Base-by-base conservation (phyloP, 2,888 invertebrate species). In the Mesorhabditis belari region DNA sequence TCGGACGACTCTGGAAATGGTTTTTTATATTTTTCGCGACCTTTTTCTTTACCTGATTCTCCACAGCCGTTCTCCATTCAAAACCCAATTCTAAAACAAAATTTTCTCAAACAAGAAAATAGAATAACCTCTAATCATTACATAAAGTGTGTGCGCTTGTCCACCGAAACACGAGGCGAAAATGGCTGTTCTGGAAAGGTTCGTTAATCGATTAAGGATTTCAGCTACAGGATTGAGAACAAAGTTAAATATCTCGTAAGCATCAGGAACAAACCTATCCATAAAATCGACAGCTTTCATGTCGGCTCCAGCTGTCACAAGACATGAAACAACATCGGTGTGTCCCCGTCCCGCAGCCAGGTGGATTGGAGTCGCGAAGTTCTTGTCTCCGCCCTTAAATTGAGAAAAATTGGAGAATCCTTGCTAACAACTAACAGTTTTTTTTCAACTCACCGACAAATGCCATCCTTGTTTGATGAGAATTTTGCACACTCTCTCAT, bases 161-260 rank as follows among this genome's bases (percentile, higher is more conserved):
- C 79, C 79, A 1, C 77, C 77, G 44, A 77, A 64, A 58, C 77
- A 77, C 1, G 79, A 76, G 69, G 76, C 76, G 57, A 77, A 78
- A 4, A 80, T 58, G 0, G 79, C 73, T 0, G 79, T 77, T 50
- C 79, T 71, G 59, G 56, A 64, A 61, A 6, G 17, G n/a, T n/a
- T n/a, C n/a, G n/a, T n/a, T n/a, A n/a, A n/a, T n/a, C n/a, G n/a
- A n/a, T n/a, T n/a, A n/a, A n/a, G n/a, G n/a, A n/a, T n/a, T n/a
- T n/a, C n/a, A n/a, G n/a, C n/a, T n/a, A n/a, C n/a, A n/a, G n/a
- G n/a, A n/a, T n/a, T n/a, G n/a, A n/a, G n/a, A n/a, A n/a, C n/a
- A n/a, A n/a, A n/a, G n/a, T n/a, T n/a, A n/a, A n/a, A n/a, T n/a
- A n/a, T n/a, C n/a, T n/a, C n/a, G n/a, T n/a, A n/a, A n/a, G n/a